A percentile compares a stretch with the other conserved stretches of the same genome.
Evolutionary conservation across 2,113 vertebrate species (phyloP).

Genomic region (Pionites leucogaster): DNA sequence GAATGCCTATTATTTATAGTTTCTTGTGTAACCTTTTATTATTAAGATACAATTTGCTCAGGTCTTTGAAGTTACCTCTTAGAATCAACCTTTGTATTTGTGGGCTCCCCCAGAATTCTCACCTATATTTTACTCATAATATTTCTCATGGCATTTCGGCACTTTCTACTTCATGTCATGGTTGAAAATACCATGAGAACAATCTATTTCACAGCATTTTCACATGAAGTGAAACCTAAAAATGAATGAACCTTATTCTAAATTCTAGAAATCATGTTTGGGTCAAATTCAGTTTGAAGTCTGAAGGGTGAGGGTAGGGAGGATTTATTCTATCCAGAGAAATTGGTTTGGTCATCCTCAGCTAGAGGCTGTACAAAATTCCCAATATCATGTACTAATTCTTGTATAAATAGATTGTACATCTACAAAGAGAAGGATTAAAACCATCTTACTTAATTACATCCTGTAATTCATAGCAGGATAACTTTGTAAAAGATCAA

Average conservation of each 20-base stretch:
- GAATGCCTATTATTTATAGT: not conserved
- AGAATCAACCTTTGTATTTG: not conserved
- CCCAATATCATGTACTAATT: not conserved
- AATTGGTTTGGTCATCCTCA: conserved; percentile 39
- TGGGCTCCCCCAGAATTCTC: not conserved
- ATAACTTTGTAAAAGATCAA: conserved; percentile 52
- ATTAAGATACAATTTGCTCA: not conserved
- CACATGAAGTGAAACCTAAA: not conserved
- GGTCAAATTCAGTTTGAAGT: conserved; percentile 13
- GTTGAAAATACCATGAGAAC: not conserved
- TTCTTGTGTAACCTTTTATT: not conserved
- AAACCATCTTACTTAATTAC: conserved; percentile 50
- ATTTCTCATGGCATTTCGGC: not conserved
- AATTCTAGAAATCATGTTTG: not conserved
- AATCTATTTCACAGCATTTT: not conserved
- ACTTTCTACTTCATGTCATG: not conserved
- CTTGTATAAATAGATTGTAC: conserved; percentile 47
- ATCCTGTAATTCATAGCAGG: conserved; percentile 35
- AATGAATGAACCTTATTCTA: not conserved
- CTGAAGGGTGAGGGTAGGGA: conserved; percentile 6
- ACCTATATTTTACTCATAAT: not conserved
- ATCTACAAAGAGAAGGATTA: conserved; percentile 50
- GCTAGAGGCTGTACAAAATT: not conserved
- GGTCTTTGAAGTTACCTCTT: not conserved
- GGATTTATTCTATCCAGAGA: conserved; percentile 36